Base-by-base conservation (phyloP, 2,113 vertebrate species). In the Clarias gariepinus region DNA sequence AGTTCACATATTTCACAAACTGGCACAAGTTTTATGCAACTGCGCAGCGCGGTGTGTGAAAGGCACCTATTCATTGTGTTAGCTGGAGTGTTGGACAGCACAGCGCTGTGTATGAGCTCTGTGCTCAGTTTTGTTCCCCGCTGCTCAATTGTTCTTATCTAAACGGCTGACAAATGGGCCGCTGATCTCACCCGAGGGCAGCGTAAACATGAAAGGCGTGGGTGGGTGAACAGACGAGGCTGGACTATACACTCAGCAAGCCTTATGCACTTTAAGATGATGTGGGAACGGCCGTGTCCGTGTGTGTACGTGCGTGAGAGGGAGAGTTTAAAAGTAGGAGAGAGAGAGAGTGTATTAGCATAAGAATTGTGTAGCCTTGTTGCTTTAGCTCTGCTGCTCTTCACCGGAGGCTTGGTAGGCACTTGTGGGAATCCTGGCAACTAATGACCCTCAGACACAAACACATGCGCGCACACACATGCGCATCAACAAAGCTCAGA, bases 401-500 rank as follows among this genome's bases (percentile, higher is more conserved):
- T 85, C 87, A 73, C 60, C 55, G 76, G 58, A 87, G 84, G 84
- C 77, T 90, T 86, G 88, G 23, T 30, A 16, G 53, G 36, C 89
- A 88, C 85, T 91, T 88, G 87, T 82, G 85, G 76, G 82, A 80
- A 87, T 71, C 94, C 90, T 92, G 91, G 92, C 92, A 94, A 94
- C 93, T 87, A 85, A 73, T 85, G 64, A 80, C 77, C 73, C 60
- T 64, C 81, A 82, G 15, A 21, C 68, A 68, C 55, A 28, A 57
- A 85, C 74, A 28, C 47, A 28, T 47, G 12, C 21, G 47, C 19
- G 12, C 19, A 53, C 47, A 15, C 21, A 73, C 69, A 73, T 15
- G 23, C 33, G 36, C 71, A 74, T 36, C 33, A 28, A 25, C 30
- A 82, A 57, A 36, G 13, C 18, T 41, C 68, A 69, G 68, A 83